These are phyloP conservation scores for Tachuris rubrigastra DNA, from an alignment of 2,113 vertebrate genomes.

Conservation along the genomic window DNA sequence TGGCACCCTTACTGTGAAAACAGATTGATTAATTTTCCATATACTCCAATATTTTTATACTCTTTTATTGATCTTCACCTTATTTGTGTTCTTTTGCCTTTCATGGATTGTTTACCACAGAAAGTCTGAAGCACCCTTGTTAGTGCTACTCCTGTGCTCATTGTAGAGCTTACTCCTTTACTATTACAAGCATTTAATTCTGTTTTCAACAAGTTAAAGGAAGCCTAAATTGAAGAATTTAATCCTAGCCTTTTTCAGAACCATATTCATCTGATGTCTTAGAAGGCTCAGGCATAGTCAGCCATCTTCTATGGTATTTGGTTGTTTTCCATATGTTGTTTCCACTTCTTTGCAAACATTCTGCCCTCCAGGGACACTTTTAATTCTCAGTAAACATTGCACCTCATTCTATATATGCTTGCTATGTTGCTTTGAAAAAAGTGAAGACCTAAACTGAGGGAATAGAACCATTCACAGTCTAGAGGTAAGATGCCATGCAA, in stretches of 20 bases:
- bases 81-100: slow-evolving; percentile 27
- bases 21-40: neutral
- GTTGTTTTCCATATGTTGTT: neutral
- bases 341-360: neutral
- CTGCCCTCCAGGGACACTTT: neutral
- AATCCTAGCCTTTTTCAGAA: neutral
- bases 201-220: neutral
- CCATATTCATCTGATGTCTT: neutral
- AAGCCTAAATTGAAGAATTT: neutral
- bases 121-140: neutral
- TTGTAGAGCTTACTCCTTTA: neutral
- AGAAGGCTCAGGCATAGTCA: neutral
- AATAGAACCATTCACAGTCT: neutral
- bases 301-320: neutral
- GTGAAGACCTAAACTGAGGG: neutral
- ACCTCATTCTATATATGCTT: neutral
- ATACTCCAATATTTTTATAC: neutral
- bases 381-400: neutral
- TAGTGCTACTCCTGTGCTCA: neutral
- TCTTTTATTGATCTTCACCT: neutral
- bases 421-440: neutral
- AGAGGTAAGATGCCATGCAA: neutral
- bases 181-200: neutral
- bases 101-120: neutral
- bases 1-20: neutral